Percentiles rank a stretch among this genome's conserved stretches.
Evolutionary conservation across 2,888 invertebrate species (phyloP).

Genomic region (Meandrusa payeni): DNA sequence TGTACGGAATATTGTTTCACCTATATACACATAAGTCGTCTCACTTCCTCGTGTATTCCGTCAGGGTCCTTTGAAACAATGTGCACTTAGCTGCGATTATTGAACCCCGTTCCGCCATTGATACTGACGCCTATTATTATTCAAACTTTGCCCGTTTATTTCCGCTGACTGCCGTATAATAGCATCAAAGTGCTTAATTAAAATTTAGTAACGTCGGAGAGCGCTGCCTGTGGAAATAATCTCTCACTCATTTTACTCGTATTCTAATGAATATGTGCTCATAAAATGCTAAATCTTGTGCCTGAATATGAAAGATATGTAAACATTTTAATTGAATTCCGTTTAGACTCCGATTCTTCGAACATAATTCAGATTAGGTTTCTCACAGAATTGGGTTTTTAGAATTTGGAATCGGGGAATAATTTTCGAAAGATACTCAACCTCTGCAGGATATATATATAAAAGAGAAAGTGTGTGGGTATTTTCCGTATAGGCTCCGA

Average conservation of each 20-base stretch:
- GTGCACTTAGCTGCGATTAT: slow-evolving; percentile 5
- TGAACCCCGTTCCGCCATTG: slow-evolving; percentile 5
- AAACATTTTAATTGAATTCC: not conserved
- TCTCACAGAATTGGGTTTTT: too few relatives aligned
- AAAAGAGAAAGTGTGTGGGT: too few relatives aligned
- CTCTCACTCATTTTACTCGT: slow-evolving; percentile 3
- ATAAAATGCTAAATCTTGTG: slow-evolving; percentile 3
- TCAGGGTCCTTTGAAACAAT: too few relatives aligned
- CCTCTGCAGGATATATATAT: too few relatives aligned
- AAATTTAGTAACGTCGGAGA: slow-evolving; percentile 10
- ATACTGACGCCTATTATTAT: slow-evolving; percentile 18
- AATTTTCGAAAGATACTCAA: too few relatives aligned
- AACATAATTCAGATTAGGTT: not conserved
- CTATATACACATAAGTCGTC: too few relatives aligned
- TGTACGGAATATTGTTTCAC: too few relatives aligned
- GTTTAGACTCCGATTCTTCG: too few relatives aligned
- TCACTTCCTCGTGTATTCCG: too few relatives aligned
- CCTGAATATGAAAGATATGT: slow-evolving; percentile 3
- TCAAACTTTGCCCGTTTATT: slow-evolving; percentile 24
- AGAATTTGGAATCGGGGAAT: too few relatives aligned
- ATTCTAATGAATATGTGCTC: slow-evolving; percentile 7
- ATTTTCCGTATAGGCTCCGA: too few relatives aligned
- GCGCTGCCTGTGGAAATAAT: slow-evolving; percentile 1
- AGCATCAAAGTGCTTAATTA: slow-evolving; percentile 15
- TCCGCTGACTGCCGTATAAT: slow-evolving; percentile 20